Evolutionary conservation across 2,797 vertebrate genomes (phyloP), one percentile per base, ranked within the genome.

Genomic region (Neosilurus mollespiculum): DNA sequence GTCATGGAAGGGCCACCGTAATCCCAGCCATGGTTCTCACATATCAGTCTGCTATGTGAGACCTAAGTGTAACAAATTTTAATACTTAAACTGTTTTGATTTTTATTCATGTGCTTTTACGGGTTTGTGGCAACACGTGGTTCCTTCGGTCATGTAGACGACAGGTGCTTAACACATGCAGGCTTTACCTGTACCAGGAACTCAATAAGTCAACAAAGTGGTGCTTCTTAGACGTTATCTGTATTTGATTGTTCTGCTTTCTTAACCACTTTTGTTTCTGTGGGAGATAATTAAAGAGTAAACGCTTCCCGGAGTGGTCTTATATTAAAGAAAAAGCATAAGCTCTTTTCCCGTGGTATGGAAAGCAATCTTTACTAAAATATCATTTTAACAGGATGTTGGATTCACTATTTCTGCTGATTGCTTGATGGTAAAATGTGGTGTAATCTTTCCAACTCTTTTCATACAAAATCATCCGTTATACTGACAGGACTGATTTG

Each of bases 211-310:
- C 53, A 2, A n/a, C 70, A 16, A 72, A n/a, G 30, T 77, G 56
- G 59, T 61, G 20, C 75, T 77, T 43, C 30, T 2, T 20, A 43
- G 56, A 43, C 20, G 9, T 26, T 37, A 16, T 62, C 14, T 26
- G 14, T 78, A 16, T 22, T 24, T 43, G 61, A 77, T 53, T 18
- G 61, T 65, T 78, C 34, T 65, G 22, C 59, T 78, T 78, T 49
- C 37, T 49, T 18, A 18, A 18, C 2, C 1, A 1, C 10, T 26
- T 51, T 14, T 4, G 61, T 51, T 51, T 78, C 9, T 18, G 34
- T 77, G 54, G 12, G 54, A 43, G 37, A 62, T 3, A 22, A n/a
- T 9, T 58, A 76, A 59, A 24, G 22, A 24, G 18, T 18, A 18
- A 61, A 26, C 34, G 6, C 30, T 49, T 78, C 30, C 11, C 59